phyloP scores from a whole-genome alignment of 2,888 invertebrate species.

The Anarsia innoxiella region DNA sequence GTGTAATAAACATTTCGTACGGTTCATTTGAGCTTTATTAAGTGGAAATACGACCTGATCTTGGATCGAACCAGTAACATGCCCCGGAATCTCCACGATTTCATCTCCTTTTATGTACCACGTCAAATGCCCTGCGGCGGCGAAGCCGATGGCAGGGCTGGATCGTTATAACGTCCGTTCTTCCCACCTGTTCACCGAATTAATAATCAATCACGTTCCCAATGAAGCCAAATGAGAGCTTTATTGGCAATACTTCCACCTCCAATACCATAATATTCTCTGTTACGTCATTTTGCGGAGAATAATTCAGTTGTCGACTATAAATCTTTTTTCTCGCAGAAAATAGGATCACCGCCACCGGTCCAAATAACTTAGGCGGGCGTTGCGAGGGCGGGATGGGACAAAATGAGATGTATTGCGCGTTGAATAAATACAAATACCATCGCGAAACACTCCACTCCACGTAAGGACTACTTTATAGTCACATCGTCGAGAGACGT shows the following conservation, averaged over 20 bases:
- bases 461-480: constrained; percentile 27
- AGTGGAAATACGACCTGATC: constrained; percentile 46
- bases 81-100: constrained; percentile 20
- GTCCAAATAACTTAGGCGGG: constrained; percentile 27
- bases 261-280: constrained; percentile 19
- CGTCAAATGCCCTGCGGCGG: constrained; percentile 1
- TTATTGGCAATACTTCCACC: constrained; percentile 10
- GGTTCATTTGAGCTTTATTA: constrained; percentile 60
- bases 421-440: constrained; percentile 27
- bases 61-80: constrained; percentile 30
- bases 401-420: constrained; percentile 33
- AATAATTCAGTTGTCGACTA: constrained; percentile 23
- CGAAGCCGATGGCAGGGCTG: not conserved
- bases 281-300: constrained; percentile 18
- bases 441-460: constrained; percentile 9
- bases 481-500: constrained; percentile 23
- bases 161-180: constrained; percentile 1
- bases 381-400: constrained; percentile 21
- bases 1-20: constrained; percentile 48
- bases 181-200: constrained; percentile 8
- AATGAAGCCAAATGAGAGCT: not conserved
- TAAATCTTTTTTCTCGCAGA: constrained; percentile 28
- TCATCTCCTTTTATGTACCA: constrained; percentile 25
- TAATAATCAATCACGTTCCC: constrained; percentile 8
- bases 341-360: constrained; percentile 34